Conservation (phyloP, 1,140 invertebrate genomes). For the Achroia grisella region DNA sequence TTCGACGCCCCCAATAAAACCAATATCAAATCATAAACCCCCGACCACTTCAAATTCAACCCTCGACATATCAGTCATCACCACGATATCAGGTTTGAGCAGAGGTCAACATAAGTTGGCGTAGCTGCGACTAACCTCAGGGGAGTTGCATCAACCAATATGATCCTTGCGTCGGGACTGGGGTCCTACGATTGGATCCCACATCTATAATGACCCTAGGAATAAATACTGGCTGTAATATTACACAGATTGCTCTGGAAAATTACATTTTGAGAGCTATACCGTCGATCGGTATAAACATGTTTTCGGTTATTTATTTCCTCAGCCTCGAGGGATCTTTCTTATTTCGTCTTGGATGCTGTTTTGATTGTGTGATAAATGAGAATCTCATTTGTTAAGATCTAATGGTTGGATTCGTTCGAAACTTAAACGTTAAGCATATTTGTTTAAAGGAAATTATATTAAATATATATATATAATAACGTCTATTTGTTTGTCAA, state of each 20-base stretch:
- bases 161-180: constrained; percentile 16
- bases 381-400: constrained; percentile 2
- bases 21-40: constrained; percentile 32
- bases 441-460: no score
- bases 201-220: constrained; percentile 37
- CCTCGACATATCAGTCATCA: background rate
- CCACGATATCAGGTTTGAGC: no score
- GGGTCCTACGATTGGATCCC: constrained; percentile 35
- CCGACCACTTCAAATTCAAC: constrained; percentile 5
- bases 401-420: no score
- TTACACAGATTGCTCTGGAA: constrained; percentile 24
- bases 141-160: constrained; percentile 37
- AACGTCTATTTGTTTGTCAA: no score
- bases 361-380: constrained; percentile 5
- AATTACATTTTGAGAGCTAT: constrained; percentile 26
- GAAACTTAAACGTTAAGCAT: no score
- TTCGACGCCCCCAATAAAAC: constrained; percentile 29
- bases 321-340: background rate
- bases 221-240: constrained; percentile 39
- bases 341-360: background rate
- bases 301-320: constrained; percentile 30
- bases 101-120: constrained; percentile 5
- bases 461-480: no score
- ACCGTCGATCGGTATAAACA: constrained; percentile 22
- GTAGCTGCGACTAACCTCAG: constrained; percentile 18